phyloP scores from a whole-genome alignment of 2,113 vertebrate species.

The Calidris pugnax region DNA sequence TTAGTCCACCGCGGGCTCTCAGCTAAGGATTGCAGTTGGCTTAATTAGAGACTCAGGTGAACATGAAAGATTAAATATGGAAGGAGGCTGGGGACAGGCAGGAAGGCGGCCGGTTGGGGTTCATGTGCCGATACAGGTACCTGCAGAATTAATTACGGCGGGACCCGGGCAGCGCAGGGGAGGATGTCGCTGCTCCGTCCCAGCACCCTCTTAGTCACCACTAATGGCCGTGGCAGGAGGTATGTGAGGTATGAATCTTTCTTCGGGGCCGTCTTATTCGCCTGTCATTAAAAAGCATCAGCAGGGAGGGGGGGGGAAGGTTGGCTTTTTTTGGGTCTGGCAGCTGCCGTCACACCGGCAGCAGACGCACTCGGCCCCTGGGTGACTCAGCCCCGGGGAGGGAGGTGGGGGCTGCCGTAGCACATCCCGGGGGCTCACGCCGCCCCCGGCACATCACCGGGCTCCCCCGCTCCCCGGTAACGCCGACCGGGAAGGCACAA shows the following conservation, averaged over 20 bases:
- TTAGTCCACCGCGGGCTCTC: background rate
- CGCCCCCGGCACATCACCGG: background rate
- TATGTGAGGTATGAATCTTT: background rate
- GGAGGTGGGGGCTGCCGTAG: background rate
- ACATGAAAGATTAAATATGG: background rate
- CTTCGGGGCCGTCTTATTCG: background rate
- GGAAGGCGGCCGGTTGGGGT: background rate
- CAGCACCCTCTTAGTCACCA: background rate
- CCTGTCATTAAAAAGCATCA: background rate
- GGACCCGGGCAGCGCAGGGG: background rate
- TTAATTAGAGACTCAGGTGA: background rate
- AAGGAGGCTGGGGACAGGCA: background rate
- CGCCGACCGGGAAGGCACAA: background rate
- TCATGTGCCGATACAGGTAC: background rate
- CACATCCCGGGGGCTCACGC: background rate
- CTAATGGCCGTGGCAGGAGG: background rate
- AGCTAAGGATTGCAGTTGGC: background rate
- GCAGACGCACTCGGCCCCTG: background rate
- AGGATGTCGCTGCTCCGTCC: background rate
- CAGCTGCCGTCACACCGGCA: slow-evolving; percentile 4
- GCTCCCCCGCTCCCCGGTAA: background rate
- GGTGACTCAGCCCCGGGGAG: background rate
- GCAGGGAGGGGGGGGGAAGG: background rate
- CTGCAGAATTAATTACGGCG: background rate
- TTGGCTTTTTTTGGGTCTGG: background rate